A percentile compares a stretch with the other conserved stretches of the same genome.
phyloP scores from a whole-genome alignment of 1,140 invertebrate species.

The Trinorchestia longiramus region DNA sequence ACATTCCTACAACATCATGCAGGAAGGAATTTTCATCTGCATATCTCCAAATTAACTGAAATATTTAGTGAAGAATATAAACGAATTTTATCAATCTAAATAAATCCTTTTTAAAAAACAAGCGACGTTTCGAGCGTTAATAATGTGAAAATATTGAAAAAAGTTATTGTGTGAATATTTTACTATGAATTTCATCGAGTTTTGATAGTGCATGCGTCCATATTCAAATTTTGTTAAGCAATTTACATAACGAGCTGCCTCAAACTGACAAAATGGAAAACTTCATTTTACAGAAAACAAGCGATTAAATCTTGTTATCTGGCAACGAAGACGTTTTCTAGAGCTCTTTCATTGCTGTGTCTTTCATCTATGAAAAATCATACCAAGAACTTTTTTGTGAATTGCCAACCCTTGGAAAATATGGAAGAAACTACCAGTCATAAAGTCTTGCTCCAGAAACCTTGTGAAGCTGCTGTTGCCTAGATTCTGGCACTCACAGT shows the following conservation, averaged over 20 bases:
- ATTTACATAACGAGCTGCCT: background rate
- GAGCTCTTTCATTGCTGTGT: background rate
- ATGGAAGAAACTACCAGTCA: background rate
- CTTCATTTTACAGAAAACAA: background rate
- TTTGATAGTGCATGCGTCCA: background rate
- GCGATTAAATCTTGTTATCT: background rate
- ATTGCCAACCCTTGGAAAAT: background rate
- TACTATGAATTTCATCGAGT: background rate
- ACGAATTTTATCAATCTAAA: no score
- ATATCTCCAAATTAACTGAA: no score
- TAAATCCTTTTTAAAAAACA: no score
- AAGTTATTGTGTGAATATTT: no score
- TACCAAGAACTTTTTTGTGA: background rate
- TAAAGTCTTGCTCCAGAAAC: background rate
- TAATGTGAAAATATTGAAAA: no score
- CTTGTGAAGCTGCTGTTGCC: background rate
- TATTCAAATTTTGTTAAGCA: background rate
- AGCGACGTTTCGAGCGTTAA: no score
- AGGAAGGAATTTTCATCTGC: no score
- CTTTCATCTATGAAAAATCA: background rate
- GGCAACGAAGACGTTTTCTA: background rate
- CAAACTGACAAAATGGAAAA: background rate
- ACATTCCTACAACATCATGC: no score
- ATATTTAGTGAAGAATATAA: no score
- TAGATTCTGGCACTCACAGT: background rate